Evolutionary conservation across 1,140 invertebrate species (phyloP), one percentile per base, ranked within the genome.

Genomic region (Telenomus remus): DNA sequence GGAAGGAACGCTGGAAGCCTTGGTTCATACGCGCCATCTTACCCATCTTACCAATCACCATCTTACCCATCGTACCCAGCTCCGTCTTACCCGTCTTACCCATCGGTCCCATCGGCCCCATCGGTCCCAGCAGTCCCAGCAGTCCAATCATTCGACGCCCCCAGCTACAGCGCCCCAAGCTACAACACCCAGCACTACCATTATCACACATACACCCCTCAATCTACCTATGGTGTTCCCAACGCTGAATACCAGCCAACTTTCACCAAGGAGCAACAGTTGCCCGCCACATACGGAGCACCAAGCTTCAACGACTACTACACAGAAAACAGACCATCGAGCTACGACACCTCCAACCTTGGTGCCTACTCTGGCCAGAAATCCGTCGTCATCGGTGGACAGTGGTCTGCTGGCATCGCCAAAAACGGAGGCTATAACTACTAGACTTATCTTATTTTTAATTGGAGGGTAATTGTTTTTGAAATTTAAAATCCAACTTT

Each of bases 271-370:
- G n/a, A 27, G 19, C 19, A 27, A 27, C 19, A 27, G 19, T 27
- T 27, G n/a, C 63, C 63, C 12, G 10, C 14, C 4, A 56, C 53
- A 34, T 65, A 65, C 10, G 63, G 63, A 65, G 33, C 14, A 33
- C 63, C 63, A 14, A 66, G 46, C 54, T 66, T 57, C 54, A 66
- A 49, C 7, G 63, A 66, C 34, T 66, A 66, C 39, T 66, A 66
- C 46, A 65, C 47, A 43, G 49, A 56, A 35, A 49, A 50, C 19
- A 49, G 44, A 11, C 63, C 53, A 34, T 42, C 6, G 13, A 59
- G 44, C 13, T 48, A 56, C 8, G 44, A 42, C 37, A 39, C 9
- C n/a, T 39, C 37, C 8, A 19, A 16, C 5, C 42, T 43, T 7
- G 37, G 37, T 42, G 37, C 3, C 11, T 19, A 1, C 12, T 63